A percentile compares a stretch with the other conserved stretches of the same genome.
Evolutionary conservation across 2,113 vertebrate genomes (phyloP).

Genomic region (Motacilla tschutschensis): DNA sequence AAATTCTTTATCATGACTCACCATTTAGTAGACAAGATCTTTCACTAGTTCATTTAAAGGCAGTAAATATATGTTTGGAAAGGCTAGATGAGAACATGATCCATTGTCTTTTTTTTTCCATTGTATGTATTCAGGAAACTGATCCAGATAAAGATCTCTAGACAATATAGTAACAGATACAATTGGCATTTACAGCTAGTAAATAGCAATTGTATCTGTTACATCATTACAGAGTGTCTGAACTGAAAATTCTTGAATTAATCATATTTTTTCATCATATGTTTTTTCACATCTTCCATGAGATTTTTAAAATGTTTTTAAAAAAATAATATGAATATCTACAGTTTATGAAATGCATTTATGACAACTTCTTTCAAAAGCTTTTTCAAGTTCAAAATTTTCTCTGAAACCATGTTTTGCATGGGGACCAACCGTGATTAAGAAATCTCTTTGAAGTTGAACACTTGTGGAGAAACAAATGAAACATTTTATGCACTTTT

Average conservation of each 20-base stretch:
- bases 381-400: constrained; percentile 17
- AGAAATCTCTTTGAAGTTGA: constrained; percentile 34
- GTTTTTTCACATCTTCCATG: not conserved
- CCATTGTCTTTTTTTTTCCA: not conserved
- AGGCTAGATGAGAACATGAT: not conserved
- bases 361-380: not conserved
- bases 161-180: not conserved
- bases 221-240: not conserved
- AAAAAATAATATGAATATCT: not conserved
- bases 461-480: constrained; percentile 32
- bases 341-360: not conserved
- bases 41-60: not conserved
- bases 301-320: not conserved
- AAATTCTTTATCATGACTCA: not conserved
- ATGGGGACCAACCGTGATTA: constrained; percentile 9
- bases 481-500: constrained; percentile 22
- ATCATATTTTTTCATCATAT: not conserved
- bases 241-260: not conserved
- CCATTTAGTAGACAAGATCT: not conserved
- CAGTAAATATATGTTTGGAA: not conserved
- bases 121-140: not conserved
- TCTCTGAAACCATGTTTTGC: constrained; percentile 13
- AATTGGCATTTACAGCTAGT: not conserved
- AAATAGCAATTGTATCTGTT: not conserved
- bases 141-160: not conserved